A percentile compares a stretch with the other conserved stretches of the same genome.
These are phyloP conservation scores for Hylaea fasciaria DNA, from an alignment of 2,888 invertebrate species.

Conservation along the genomic window DNA sequence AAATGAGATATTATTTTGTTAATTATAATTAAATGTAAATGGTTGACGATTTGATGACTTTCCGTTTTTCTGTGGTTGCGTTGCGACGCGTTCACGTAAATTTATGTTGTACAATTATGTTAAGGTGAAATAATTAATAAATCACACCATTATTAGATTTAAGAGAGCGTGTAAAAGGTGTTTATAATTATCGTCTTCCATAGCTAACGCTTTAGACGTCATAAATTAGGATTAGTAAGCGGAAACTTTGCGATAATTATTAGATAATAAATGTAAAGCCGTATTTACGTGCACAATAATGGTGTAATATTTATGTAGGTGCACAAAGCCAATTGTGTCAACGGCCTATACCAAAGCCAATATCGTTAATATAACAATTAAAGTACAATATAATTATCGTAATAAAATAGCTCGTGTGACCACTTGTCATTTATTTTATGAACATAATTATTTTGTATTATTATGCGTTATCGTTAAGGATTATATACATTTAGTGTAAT, in stretches of 20 bases:
- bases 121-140: conserved; percentile 41
- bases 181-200: conserved; percentile 73
- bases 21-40: conserved; percentile 41
- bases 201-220: conserved; percentile 56
- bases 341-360: conserved; percentile 37
- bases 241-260: not conserved
- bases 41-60: conserved; percentile 64
- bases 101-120: conserved; percentile 71
- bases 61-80: conserved; percentile 66
- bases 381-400: not conserved
- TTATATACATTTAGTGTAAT: conserved; percentile 19
- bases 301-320: not conserved
- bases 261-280: not conserved
- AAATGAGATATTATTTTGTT: conserved; percentile 33
- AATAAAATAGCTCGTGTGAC: conserved; percentile 24
- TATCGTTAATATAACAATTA: conserved; percentile 28
- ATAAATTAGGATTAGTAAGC: conserved; percentile 33
- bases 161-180: conserved; percentile 40
- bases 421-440: conserved; percentile 34
- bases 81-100: conserved; percentile 81
- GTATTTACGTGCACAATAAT: no score
- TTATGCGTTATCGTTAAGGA: conserved; percentile 62
- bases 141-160: conserved; percentile 38
- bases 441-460: conserved; percentile 29
- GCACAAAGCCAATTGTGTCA: conserved; percentile 14